Evolutionary conservation across 1,140 invertebrate genomes (phyloP).

Genomic region (Periplaneta americana): DNA sequence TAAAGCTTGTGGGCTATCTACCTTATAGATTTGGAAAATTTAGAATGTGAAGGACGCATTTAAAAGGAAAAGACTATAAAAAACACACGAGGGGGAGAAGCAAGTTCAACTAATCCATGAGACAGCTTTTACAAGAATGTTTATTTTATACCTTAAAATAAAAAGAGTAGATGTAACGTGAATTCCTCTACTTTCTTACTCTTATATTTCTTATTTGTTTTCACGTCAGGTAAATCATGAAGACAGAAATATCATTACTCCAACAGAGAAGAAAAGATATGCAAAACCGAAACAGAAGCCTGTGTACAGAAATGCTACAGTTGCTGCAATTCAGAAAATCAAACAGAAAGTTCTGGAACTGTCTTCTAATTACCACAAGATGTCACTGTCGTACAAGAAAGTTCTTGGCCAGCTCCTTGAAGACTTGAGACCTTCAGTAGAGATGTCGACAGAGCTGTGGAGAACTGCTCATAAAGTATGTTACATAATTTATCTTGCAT

Average conservation of each 20-base stretch:
- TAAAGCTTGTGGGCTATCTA: no score
- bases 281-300: not conserved
- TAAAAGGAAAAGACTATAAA: no score
- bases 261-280: not conserved
- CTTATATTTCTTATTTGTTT: not conserved
- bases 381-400: not conserved
- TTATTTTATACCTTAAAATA: no score
- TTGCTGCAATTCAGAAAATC: not conserved
- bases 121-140: no score
- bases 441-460: constrained; percentile 11
- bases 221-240: not conserved
- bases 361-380: constrained; percentile 1
- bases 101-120: no score
- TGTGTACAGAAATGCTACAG: not conserved
- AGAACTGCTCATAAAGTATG: constrained; percentile 6
- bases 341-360: constrained; percentile 27
- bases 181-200: not conserved
- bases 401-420: not conserved
- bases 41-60: no score
- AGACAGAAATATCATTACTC: not conserved
- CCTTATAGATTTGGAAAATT: no score
- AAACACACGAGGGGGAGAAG: no score
- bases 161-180: no score
- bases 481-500: no score
- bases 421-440: constrained; percentile 7